phyloP scores from a whole-genome alignment of 2,797 vertebrate genomes.

The Lepidocolaptes lacrymiger region DNA sequence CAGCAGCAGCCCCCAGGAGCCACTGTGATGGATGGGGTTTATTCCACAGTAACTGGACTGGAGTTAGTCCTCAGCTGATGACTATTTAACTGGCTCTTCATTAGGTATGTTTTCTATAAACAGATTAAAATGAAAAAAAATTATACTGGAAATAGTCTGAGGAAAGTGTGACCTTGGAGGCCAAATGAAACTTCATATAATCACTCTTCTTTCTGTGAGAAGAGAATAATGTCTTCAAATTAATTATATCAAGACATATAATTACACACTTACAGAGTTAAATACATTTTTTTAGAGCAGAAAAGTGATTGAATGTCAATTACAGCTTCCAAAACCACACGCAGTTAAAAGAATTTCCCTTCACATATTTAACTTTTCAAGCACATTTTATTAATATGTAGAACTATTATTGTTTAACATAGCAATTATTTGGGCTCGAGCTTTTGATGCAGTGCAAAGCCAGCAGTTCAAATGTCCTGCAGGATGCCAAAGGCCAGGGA shows the following conservation, averaged over 20 bases:
- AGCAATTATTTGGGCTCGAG: slow-evolving; percentile 26
- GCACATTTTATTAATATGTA: not conserved
- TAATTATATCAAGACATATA: slow-evolving; percentile 59
- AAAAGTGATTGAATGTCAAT: slow-evolving; percentile 57
- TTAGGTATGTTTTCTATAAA: not conserved
- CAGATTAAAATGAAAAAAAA: slow-evolving; percentile 10
- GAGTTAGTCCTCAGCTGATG: not conserved
- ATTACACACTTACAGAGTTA: slow-evolving; percentile 64
- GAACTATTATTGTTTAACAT: not conserved
- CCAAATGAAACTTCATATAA: slow-evolving; percentile 55
- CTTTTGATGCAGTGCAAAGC: not conserved
- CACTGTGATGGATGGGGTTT: not conserved
- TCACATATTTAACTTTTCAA: not conserved
- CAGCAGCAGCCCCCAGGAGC: not conserved
- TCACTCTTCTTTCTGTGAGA: slow-evolving; percentile 41
- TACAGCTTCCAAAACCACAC: slow-evolving; percentile 40
- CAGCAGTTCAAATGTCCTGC: not conserved
- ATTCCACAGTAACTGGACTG: not conserved
- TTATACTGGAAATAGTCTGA: slow-evolving; percentile 10
- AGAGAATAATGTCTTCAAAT: slow-evolving; percentile 65
- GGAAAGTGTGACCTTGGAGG: slow-evolving; percentile 40
- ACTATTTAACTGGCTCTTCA: not conserved
- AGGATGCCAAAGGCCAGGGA: not conserved
- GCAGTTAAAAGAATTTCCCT: slow-evolving; percentile 14
- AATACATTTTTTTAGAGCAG: slow-evolving; percentile 28